A percentile compares a stretch with the other conserved stretches of the same genome.
These are phyloP conservation scores for Hirtodrosophila cameraria DNA, from an alignment of 2,888 invertebrate species.

Conservation along the genomic window DNA sequence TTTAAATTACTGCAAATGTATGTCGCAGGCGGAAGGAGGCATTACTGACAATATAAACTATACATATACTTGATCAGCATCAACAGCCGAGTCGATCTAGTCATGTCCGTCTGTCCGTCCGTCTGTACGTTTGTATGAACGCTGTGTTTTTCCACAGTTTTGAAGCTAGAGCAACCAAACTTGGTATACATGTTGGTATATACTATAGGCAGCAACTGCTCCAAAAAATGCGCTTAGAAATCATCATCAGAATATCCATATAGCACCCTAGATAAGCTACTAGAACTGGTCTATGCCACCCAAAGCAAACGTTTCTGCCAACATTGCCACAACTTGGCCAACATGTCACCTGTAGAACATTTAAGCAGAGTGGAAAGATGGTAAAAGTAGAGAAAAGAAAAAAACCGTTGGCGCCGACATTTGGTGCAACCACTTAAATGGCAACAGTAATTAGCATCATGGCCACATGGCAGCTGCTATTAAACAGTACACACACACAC, in stretches of 20 bases:
- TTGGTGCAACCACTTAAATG: slow-evolving; percentile 78
- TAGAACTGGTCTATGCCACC: not conserved
- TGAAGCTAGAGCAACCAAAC: too few species aligned
- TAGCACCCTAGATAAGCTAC: not conserved
- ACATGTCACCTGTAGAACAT: slow-evolving; percentile 55
- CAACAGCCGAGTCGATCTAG: too few species aligned
- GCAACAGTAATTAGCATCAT: slow-evolving; percentile 77
- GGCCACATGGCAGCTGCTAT: slow-evolving; percentile 78
- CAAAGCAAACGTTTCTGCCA: not conserved
- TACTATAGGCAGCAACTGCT: too few species aligned
- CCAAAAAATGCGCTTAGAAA: not conserved
- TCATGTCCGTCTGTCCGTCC: too few species aligned
- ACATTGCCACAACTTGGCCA: slow-evolving; percentile 44
- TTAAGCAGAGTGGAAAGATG: slow-evolving; percentile 1
- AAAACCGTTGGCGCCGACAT: slow-evolving; percentile 55
- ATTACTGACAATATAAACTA: too few species aligned
- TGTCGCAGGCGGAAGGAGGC: too few species aligned
- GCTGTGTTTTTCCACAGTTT: too few species aligned
- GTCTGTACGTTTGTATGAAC: too few species aligned
- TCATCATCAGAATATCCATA: not conserved
- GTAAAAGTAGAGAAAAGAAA: slow-evolving; percentile 17
- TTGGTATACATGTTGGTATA: too few species aligned
- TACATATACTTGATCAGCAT: too few species aligned
- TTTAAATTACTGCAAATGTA: too few species aligned
- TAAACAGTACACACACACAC: slow-evolving; percentile 60